These are phyloP conservation scores for Coecobrya sp. DNA, from an alignment of 2,888 invertebrate species.

Conservation along the genomic window DNA sequence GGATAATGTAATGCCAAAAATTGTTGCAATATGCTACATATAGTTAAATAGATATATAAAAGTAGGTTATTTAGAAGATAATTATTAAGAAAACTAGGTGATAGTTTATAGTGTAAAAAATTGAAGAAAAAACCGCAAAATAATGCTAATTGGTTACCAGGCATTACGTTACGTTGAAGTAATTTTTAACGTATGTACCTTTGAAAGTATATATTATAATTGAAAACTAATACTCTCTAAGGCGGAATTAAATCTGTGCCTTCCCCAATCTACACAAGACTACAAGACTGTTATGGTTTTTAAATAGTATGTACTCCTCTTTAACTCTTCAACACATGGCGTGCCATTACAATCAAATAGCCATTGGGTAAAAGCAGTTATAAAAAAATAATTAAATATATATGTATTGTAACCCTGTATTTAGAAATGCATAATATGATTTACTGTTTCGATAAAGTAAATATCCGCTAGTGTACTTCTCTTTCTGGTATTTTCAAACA, in stretches of 20 bases:
- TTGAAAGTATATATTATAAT: background rate
- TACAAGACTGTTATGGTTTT: conserved; percentile 59
- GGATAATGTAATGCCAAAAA: conserved; percentile 36
- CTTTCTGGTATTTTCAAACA: conserved; percentile 16
- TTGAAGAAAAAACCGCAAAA: background rate
- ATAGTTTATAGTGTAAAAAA: background rate
- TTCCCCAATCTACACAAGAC: background rate
- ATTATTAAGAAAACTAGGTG: background rate
- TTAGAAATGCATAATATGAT: conserved; percentile 8
- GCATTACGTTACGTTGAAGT: background rate
- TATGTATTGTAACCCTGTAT: conserved; percentile 44
- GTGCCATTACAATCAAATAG: conserved; percentile 62
- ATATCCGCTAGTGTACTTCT: conserved; percentile 5
- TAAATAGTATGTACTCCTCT: background rate
- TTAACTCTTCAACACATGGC: background rate
- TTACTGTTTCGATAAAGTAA: background rate
- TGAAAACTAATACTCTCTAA: conserved; percentile 30
- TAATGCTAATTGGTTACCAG: conserved; percentile 35
- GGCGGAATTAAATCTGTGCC: conserved; percentile 28
- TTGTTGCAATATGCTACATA: conserved; percentile 13
- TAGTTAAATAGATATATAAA: background rate
- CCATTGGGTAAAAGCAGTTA: conserved; percentile 8
- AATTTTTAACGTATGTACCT: background rate
- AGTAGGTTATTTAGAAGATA: background rate
- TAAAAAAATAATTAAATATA: conserved; percentile 29